Evolutionary conservation across 2,888 invertebrate species (phyloP).

Genomic region (Leptarthrus brevirostris): DNA sequence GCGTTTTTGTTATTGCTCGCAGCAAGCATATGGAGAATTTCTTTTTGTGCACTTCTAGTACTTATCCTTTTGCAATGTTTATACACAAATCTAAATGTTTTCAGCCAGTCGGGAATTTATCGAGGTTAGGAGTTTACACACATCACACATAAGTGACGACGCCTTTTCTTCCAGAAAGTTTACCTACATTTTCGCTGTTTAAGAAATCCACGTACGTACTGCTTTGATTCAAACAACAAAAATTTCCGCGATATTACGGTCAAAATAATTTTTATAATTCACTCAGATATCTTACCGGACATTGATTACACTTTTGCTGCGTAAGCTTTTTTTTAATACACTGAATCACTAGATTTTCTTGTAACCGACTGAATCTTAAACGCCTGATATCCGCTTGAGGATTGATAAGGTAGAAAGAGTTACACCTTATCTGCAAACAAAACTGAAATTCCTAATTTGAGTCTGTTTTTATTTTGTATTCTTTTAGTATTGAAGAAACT

Average conservation of each 20-base stretch:
- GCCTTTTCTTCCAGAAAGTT: conserved; percentile 27
- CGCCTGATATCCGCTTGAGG: too few species aligned
- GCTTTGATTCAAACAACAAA: too few species aligned
- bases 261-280: neutral
- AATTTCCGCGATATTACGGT: too few species aligned
- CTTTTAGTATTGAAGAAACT: neutral
- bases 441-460: neutral
- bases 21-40: neutral
- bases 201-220: neutral
- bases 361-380: too few species aligned
- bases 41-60: neutral
- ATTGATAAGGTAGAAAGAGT: too few species aligned
- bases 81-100: conserved; percentile 25
- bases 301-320: neutral
- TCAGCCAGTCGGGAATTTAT: conserved; percentile 3
- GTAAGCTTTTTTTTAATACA: neutral
- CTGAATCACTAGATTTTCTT: conserved; percentile 7
- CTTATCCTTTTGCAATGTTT: conserved; percentile 28
- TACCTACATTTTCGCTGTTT: conserved; percentile 12
- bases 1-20: conserved; percentile 4
- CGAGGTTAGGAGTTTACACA: conserved; percentile 22
- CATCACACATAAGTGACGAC: neutral
- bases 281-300: conserved; percentile 27
- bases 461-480: neutral
- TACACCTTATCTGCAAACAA: neutral